Conservation (phyloP, 2,113 vertebrate genomes). For the Spea bombifrons region DNA sequence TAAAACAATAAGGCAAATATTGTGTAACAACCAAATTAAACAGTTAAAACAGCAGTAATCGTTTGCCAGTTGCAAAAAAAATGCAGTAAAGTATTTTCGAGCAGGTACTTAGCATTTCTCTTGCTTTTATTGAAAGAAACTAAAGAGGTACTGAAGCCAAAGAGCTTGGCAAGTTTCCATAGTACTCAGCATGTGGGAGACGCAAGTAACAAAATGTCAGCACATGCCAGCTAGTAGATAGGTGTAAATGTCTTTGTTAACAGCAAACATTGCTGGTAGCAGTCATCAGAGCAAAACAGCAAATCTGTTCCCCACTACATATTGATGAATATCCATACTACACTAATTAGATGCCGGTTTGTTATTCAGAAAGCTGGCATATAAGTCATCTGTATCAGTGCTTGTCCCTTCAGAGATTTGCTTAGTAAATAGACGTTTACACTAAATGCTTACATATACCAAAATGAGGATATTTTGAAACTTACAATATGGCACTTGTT, state of each 20-base stretch:
- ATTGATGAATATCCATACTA: constrained; percentile 64
- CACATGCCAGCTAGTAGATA: constrained; percentile 97
- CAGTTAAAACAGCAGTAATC: too few species aligned
- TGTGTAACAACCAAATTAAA: too few species aligned
- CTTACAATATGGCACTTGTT: not conserved
- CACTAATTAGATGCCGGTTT: constrained; percentile 73
- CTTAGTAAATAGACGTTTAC: not conserved
- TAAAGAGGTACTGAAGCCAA: constrained; percentile 74
- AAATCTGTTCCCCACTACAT: constrained; percentile 72
- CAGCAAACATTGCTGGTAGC: constrained; percentile 79
- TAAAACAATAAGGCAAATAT: too few species aligned
- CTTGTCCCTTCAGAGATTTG: not conserved
- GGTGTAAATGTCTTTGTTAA: constrained; percentile 99
- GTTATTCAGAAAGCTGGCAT: constrained; percentile 66
- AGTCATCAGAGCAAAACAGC: constrained; percentile 80
- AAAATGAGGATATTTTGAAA: not conserved
- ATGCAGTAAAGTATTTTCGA: constrained; percentile 32
- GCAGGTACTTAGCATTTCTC: constrained; percentile 35
- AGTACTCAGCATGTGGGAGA: constrained; percentile 93
- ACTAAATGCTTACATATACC: not conserved
- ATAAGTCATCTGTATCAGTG: constrained; percentile 68
- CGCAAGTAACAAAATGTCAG: constrained; percentile 85
- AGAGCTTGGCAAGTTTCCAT: constrained; percentile 91
- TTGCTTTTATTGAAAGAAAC: constrained; percentile 61
- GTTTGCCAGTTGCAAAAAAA: not conserved